Evolutionary conservation across 1,140 invertebrate species (phyloP).

Genomic region (Drosophila guanche): DNA sequence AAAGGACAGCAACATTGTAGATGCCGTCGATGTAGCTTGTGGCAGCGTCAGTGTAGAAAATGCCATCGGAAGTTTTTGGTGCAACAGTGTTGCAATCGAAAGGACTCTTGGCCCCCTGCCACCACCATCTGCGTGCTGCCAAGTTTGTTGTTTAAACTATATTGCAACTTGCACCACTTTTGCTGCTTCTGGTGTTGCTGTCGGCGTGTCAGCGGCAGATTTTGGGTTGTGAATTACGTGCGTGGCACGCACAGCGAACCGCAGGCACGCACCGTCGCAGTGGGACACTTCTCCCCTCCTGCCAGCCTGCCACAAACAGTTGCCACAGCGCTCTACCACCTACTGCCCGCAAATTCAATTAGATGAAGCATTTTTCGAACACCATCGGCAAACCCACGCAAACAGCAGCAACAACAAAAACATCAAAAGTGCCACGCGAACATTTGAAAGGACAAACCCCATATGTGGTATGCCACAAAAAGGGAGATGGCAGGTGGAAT

Average conservation of each 20-base stretch:
- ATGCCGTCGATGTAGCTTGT: background rate
- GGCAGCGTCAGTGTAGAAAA: constrained; percentile 34
- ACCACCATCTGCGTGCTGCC: constrained; percentile 23
- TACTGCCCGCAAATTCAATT: constrained; percentile 41
- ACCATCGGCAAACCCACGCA: constrained; percentile 22
- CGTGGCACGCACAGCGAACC: constrained; percentile 62
- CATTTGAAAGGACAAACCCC: constrained; percentile 20
- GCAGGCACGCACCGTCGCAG: constrained; percentile 52
- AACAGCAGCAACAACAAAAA: background rate
- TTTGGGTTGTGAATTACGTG: constrained; percentile 66
- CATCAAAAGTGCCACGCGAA: constrained; percentile 9
- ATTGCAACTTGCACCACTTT: constrained; percentile 60
- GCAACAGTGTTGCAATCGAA: constrained; percentile 63
- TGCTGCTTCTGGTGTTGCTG: constrained; percentile 31
- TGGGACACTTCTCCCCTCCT: background rate
- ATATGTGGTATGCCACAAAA: constrained; percentile 3
- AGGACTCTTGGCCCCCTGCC: constrained; percentile 4
- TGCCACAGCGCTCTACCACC: background rate
- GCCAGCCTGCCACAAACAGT: background rate
- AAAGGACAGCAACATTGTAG: constrained; percentile 32
- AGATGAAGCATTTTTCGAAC: constrained; percentile 26
- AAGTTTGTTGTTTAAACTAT: constrained; percentile 73
- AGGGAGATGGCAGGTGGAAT: background rate
- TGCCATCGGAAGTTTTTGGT: constrained; percentile 65
- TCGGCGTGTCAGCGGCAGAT: constrained; percentile 58